Conservation (phyloP, 2,888 invertebrate species). For the Yponomeuta sedellus region DNA sequence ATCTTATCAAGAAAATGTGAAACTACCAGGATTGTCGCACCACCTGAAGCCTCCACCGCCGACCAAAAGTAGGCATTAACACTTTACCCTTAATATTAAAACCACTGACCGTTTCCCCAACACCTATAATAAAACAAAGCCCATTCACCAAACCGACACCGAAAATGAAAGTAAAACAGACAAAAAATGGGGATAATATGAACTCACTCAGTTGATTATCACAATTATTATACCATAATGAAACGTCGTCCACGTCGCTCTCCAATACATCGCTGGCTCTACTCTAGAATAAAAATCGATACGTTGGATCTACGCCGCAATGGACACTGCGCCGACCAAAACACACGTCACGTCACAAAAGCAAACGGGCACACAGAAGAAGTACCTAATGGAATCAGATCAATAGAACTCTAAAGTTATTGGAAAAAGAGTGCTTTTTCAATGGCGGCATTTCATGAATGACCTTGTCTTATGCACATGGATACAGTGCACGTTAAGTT, state of each 20-base stretch:
- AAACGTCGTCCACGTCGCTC: constrained; percentile 39
- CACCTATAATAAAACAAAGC: background rate
- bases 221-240: constrained; percentile 43
- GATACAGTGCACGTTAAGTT: constrained; percentile 41
- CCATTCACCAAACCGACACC: constrained; percentile 36
- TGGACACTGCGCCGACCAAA: constrained; percentile 38
- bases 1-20: no score
- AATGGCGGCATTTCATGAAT: constrained; percentile 9
- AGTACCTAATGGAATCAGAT: constrained; percentile 5
- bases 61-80: background rate
- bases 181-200: constrained; percentile 57
- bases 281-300: constrained; percentile 58
- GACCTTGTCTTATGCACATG: constrained; percentile 34
- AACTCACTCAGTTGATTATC: constrained; percentile 50
- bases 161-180: constrained; percentile 42
- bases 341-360: constrained; percentile 38
- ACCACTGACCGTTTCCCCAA: background rate
- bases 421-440: constrained; percentile 13
- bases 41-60: background rate
- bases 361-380: constrained; percentile 30
- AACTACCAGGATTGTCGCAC: background rate
- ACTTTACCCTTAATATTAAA: background rate
- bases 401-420: constrained; percentile 7
- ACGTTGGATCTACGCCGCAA: constrained; percentile 44
- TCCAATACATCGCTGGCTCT: constrained; percentile 47